Base-by-base conservation (phyloP, 1,140 invertebrate species). In the Lepeophtheirus salmonis region DNA sequence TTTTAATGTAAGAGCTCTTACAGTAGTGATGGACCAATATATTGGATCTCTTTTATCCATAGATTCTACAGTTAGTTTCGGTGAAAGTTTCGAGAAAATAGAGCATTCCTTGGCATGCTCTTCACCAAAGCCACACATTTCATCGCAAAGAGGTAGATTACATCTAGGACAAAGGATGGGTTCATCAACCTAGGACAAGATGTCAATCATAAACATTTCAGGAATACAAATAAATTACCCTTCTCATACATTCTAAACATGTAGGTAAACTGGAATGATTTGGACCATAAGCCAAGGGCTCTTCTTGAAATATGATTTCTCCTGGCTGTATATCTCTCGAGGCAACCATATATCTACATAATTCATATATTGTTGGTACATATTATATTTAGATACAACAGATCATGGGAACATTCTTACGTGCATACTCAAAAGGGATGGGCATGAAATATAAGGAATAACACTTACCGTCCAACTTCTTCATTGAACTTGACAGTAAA, bases 331-430 rank as follows among this genome's bases (percentile, higher is more conserved):
- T 80, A 61, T 80, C 77, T 62, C 80, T 75, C 0, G 76, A 79
- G 0, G 86, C 82, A 24, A 82, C 75, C 61, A 87, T 72, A 67
- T 83, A 78, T 50, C 85, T 72, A 1, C n/a, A n/a, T n/a, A n/a
- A n/a, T n/a, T n/a, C n/a, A n/a, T n/a, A n/a, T n/a, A n/a, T n/a
- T n/a, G n/a, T n/a, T n/a, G n/a, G n/a, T n/a, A n/a, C n/a, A n/a
- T n/a, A n/a, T n/a, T n/a, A n/a, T n/a, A n/a, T n/a, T n/a, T n/a
- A n/a, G n/a, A n/a, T n/a, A n/a, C n/a, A n/a, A n/a, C n/a, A n/a
- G n/a, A n/a, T n/a, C n/a, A n/a, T n/a, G n/a, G n/a, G n/a, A n/a
- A n/a, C n/a, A n/a, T n/a, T n/a, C n/a, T n/a, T n/a, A n/a, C n/a
- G n/a, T n/a, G n/a, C n/a, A n/a, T n/a, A n/a, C 30, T 41, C 30